These are phyloP conservation scores for Pseudococcus viburni DNA, from an alignment of 2,888 invertebrate genomes.

Conservation along the genomic window DNA sequence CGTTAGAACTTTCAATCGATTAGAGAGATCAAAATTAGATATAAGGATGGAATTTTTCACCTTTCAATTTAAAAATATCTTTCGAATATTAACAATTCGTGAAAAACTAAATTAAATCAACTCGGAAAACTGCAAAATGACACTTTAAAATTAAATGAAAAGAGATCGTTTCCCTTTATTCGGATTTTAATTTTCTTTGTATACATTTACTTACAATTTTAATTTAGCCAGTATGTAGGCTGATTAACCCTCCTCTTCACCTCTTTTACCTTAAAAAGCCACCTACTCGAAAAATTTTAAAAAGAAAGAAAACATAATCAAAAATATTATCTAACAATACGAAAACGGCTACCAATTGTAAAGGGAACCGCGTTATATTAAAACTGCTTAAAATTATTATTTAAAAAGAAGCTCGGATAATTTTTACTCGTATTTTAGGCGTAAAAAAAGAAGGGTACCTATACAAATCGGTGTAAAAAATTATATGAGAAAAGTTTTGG, in stretches of 20 bases:
- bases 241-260: background rate
- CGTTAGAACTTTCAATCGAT: too few species aligned
- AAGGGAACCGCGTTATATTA: background rate
- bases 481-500: constrained; percentile 15
- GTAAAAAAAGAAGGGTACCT: background rate
- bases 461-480: constrained; percentile 17
- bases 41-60: too few species aligned
- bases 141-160: too few species aligned
- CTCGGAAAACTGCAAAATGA: too few species aligned
- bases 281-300: background rate
- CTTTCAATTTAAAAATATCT: too few species aligned
- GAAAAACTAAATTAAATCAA: too few species aligned
- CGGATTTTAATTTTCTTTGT: too few species aligned
- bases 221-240: background rate
- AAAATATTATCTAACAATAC: background rate
- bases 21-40: too few species aligned
- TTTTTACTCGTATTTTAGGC: background rate
- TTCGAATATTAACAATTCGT: too few species aligned
- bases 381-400: background rate
- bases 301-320: background rate
- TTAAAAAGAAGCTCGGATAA: background rate
- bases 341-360: background rate
- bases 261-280: too few species aligned
- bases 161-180: too few species aligned
- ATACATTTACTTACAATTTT: too few species aligned